Evolutionary conservation across 2,113 vertebrate species (phyloP).

Genomic region (Solea solea): DNA sequence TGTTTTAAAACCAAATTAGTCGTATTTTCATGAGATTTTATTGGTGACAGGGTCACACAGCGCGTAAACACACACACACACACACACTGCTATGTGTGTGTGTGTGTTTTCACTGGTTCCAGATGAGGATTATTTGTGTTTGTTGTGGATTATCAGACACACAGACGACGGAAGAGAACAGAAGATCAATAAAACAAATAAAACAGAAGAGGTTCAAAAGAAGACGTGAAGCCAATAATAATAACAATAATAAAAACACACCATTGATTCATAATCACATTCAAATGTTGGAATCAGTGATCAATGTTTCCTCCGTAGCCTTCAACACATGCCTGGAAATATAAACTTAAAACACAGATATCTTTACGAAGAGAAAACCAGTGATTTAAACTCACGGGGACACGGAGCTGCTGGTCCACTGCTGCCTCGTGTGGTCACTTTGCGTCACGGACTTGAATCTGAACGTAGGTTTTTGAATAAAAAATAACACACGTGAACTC

Average conservation of each 20-base stretch:
- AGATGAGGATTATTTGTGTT: conserved; percentile 39
- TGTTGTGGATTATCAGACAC: conserved; percentile 17
- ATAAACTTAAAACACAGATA: neutral
- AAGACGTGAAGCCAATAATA: conserved; percentile 3
- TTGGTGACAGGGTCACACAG: neutral
- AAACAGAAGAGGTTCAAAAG: neutral
- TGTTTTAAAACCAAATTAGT: too few relatives aligned
- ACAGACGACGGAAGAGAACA: neutral
- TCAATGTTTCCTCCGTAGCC: neutral
- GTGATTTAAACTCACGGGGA: too few relatives aligned
- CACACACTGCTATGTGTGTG: neutral
- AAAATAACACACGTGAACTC: too few relatives aligned
- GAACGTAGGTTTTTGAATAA: too few relatives aligned
- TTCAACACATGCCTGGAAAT: neutral
- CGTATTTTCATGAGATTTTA: too few relatives aligned
- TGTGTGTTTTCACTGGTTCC: conserved; percentile 27
- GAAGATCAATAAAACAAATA: conserved; percentile 9
- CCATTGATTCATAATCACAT: conserved; percentile 17
- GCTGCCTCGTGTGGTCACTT: too few relatives aligned
- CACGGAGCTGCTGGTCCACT: too few relatives aligned
- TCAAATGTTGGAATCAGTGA: conserved; percentile 39
- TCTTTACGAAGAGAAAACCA: too few relatives aligned
- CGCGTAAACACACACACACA: neutral
- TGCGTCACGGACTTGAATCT: too few relatives aligned
- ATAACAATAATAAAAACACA: conserved; percentile 1